Percentiles rank a stretch among this genome's conserved stretches.
Conservation (phyloP, 1,140 invertebrate species). For the Neodiprion pinetum region DNA sequence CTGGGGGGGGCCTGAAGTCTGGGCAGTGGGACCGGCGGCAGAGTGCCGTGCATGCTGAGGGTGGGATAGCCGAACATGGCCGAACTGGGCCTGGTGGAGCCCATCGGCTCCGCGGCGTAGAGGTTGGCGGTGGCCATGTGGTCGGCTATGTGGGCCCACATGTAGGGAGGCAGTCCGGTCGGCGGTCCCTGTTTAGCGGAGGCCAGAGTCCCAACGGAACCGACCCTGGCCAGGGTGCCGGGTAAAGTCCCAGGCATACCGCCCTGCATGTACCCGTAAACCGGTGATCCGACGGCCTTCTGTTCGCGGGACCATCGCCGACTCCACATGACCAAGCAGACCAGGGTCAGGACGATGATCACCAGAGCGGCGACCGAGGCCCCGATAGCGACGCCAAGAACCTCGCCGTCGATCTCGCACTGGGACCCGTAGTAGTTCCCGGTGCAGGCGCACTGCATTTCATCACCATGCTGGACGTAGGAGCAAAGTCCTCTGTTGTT, state of each 20-base stretch:
- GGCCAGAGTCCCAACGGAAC: conserved; percentile 62
- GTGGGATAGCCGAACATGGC: conserved; percentile 82
- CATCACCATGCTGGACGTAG: conserved; percentile 68
- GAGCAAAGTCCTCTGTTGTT: conserved; percentile 84
- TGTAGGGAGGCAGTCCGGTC: conserved; percentile 52
- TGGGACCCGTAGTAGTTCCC: conserved; percentile 87
- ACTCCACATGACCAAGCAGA: conserved; percentile 90
- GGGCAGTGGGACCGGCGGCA: conserved; percentile 78
- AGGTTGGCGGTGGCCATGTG: conserved; percentile 83
- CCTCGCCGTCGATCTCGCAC: conserved; percentile 92
- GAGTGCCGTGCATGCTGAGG: conserved; percentile 66
- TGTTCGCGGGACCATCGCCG: conserved; percentile 88
- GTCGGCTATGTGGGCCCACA: conserved; percentile 86
- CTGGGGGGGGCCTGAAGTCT: conserved; percentile 60
- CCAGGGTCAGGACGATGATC: conserved; percentile 85
- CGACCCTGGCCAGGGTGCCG: conserved; percentile 52
- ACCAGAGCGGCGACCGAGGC: conserved; percentile 86
- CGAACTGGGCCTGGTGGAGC: conserved; percentile 77
- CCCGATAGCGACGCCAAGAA: conserved; percentile 87
- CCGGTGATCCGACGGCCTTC: conserved; percentile 79
- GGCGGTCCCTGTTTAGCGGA: conserved; percentile 65
- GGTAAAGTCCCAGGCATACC: conserved; percentile 62
- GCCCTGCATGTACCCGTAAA: conserved; percentile 83
- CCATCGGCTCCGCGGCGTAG: conserved; percentile 77
- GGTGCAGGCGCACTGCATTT: conserved; percentile 83